Evolutionary conservation across 2,113 vertebrate genomes (phyloP), one percentile per base, ranked within the genome.

Genomic region (Panthera uncia): DNA sequence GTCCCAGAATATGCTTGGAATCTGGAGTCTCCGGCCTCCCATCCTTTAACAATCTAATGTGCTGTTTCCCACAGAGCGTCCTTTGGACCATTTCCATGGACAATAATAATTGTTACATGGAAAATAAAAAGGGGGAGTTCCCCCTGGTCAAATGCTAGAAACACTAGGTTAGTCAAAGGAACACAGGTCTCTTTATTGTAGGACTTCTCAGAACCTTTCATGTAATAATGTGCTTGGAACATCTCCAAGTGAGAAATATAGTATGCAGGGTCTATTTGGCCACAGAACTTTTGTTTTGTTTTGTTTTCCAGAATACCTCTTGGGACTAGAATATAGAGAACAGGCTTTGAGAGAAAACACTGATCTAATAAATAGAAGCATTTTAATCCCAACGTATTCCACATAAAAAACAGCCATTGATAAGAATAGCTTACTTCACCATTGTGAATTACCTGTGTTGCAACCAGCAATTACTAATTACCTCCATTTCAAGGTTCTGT

Each of bases 41-140:
- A 9, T 13, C 31, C 18, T 31, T 50, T 38, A 50, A 45, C 21
- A 11, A 3, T 36, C 38, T 55, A 38, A 38, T 1, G 36, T 3
- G 78, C 57, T 13, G 38, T 95, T 73, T 71, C 82, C 57, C 66
- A 45, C 69, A 78, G 82, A 8, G 31, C 14, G 14, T 83, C 55
- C 87, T 86, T 80, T 85, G 83, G 90, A 66, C 87, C 68, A 12
- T 66, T 86, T 96, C 97, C 94, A 95, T 3, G 5, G 68, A 82
- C 61, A 92, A 73, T 73, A 78, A 79, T 71, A 45, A 71, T 41
- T 25, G 50, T 63, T 57, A 33, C 79, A 18, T 68, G 82, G 63
- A 86, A 90, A 97, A 55, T 66, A 48, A 89, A 71, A 76, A 15
- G 36, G 63, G 45, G 18, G 45, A 18, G 33, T 31, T 36, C 66